These are phyloP conservation scores for Adelognathus sp. DNA, from an alignment of 2,888 invertebrate genomes.

Conservation along the genomic window DNA sequence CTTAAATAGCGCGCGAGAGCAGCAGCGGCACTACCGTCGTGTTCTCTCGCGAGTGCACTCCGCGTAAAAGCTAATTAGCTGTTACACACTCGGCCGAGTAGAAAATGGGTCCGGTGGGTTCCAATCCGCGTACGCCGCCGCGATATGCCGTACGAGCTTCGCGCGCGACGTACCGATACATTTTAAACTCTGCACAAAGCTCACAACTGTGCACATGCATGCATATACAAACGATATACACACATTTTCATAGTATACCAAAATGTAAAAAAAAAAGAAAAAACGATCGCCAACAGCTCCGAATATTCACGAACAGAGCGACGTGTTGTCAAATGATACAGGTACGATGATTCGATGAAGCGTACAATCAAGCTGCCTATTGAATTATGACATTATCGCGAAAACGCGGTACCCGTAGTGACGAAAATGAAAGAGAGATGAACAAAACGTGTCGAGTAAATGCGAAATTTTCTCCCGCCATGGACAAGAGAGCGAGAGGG, in stretches of 20 bases:
- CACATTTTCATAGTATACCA: not conserved
- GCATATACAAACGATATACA: not conserved
- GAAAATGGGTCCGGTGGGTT: slow-evolving; percentile 69
- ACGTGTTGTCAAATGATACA: slow-evolving; percentile 28
- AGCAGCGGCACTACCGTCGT: slow-evolving; percentile 12
- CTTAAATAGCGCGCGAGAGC: slow-evolving; percentile 64
- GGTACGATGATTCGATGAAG: slow-evolving; percentile 38
- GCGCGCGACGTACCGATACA: not conserved
- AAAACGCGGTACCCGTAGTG: not conserved
- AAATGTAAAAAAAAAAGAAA: too few species aligned
- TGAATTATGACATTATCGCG: slow-evolving; percentile 16
- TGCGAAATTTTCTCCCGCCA: not conserved
- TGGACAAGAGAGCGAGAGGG: too few species aligned
- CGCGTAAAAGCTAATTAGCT: slow-evolving; percentile 71
- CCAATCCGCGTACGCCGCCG: slow-evolving; percentile 18
- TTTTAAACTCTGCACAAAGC: not conserved
- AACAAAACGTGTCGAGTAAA: not conserved
- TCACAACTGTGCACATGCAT: not conserved
- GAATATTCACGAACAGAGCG: slow-evolving; percentile 33
- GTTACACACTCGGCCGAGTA: slow-evolving; percentile 74
- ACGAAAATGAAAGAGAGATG: not conserved
- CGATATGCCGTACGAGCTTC: not conserved
- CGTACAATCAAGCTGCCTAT: slow-evolving; percentile 27
- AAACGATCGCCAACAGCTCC: not conserved
- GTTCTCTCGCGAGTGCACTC: slow-evolving; percentile 54